phyloP scores from a whole-genome alignment of 2,888 invertebrate species.

The Ormyrus thymus region DNA sequence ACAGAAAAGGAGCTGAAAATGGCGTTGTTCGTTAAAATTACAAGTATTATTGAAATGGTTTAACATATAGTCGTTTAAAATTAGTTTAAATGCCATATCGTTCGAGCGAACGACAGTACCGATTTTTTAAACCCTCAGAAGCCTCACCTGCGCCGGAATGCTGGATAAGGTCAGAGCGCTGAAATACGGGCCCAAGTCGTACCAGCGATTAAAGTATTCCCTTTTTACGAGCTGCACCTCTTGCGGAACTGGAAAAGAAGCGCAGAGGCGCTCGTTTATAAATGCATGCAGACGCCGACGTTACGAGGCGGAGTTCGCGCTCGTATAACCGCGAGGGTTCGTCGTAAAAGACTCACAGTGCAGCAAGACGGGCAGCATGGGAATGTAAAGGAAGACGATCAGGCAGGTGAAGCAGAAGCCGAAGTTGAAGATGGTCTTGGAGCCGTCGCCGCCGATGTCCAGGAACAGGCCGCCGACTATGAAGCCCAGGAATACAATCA shows the following conservation, averaged over 20 bases:
- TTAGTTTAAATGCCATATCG: too few relatives aligned
- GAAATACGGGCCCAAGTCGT: slow-evolving; percentile 86
- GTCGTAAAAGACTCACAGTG: slow-evolving; percentile 80
- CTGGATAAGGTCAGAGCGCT: slow-evolving; percentile 84
- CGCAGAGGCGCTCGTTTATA: too few relatives aligned
- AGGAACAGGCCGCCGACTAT: slow-evolving; percentile 84
- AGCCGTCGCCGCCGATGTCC: slow-evolving; percentile 86
- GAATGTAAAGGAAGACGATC: slow-evolving; percentile 87
- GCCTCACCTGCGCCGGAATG: slow-evolving; percentile 82
- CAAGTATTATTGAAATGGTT: too few relatives aligned
- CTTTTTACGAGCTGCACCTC: slow-evolving; percentile 87
- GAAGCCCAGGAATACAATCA: slow-evolving; percentile 83
- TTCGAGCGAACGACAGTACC: too few relatives aligned
- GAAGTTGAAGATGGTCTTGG: slow-evolving; percentile 89
- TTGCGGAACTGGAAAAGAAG: slow-evolving; percentile 80
- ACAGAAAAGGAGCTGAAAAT: slow-evolving; percentile 77
- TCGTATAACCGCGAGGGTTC: too few relatives aligned
- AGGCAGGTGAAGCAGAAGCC: slow-evolving; percentile 88
- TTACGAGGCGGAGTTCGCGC: too few relatives aligned
- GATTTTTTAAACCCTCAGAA: not conserved
- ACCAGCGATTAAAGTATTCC: slow-evolving; percentile 92
- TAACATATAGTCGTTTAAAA: too few relatives aligned
- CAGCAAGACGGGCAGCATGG: slow-evolving; percentile 87
- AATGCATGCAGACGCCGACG: too few relatives aligned
- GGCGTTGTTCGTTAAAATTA: too few relatives aligned